Conservation (phyloP, 2,797 vertebrate genomes). For the Echeneis naucrates region DNA sequence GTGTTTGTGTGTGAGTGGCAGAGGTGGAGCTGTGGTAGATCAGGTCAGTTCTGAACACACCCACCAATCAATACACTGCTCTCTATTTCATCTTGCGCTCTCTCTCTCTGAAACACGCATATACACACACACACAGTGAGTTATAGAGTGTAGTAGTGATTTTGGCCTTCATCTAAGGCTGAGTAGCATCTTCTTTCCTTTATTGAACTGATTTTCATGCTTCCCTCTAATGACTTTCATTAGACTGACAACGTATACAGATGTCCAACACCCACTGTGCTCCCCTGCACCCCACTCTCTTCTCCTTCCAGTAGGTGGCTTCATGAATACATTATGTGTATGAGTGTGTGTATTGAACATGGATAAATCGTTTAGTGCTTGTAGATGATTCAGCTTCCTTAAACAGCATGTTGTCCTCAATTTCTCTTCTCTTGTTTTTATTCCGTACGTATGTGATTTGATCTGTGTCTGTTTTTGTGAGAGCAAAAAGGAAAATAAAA, state of each 20-base stretch:
- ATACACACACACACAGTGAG: not conserved
- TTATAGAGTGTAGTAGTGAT: too few relatives aligned
- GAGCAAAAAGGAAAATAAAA: not conserved
- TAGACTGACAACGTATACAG: slow-evolving; percentile 47
- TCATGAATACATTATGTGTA: slow-evolving; percentile 4
- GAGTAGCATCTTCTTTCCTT: slow-evolving; percentile 50
- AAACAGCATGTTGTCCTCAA: slow-evolving; percentile 13
- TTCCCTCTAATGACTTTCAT: slow-evolving; percentile 61
- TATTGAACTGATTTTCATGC: slow-evolving; percentile 62
- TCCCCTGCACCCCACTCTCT: not conserved
- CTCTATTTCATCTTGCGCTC: slow-evolving; percentile 19
- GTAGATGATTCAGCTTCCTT: slow-evolving; percentile 41
- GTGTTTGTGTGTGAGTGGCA: slow-evolving; percentile 20
- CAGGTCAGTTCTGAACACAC: slow-evolving; percentile 37
- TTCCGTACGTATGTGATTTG: not conserved
- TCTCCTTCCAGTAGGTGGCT: slow-evolving; percentile 8
- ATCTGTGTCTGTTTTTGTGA: not conserved
- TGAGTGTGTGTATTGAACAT: not conserved
- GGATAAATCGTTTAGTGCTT: slow-evolving; percentile 18
- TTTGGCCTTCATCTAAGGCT: slow-evolving; percentile 57
- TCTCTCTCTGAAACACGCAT: not conserved
- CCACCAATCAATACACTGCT: slow-evolving; percentile 53
- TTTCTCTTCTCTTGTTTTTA: not conserved
- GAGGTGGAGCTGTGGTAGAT: slow-evolving; percentile 41
- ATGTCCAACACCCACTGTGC: slow-evolving; percentile 15